A percentile compares a stretch with the other conserved stretches of the same genome.
phyloP scores from a whole-genome alignment of 2,113 vertebrate species.

The Siniperca knerii region DNA sequence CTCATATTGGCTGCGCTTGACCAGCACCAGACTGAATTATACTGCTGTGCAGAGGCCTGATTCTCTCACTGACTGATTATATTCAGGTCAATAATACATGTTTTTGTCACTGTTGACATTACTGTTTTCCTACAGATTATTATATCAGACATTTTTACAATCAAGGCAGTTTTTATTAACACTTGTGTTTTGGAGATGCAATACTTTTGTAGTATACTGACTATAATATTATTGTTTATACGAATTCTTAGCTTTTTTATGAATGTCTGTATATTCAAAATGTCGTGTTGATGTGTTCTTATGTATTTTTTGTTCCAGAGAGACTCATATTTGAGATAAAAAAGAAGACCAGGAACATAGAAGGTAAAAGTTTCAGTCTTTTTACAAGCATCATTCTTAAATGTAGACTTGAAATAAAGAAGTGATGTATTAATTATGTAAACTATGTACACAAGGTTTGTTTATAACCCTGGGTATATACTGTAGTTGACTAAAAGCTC shows the following conservation, averaged over 20 bases:
- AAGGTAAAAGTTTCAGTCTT: conserved; percentile 84
- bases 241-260: neutral
- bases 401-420: conserved; percentile 4
- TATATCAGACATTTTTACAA: neutral
- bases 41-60: too few species aligned
- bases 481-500: neutral
- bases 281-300: neutral
- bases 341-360: conserved; percentile 96
- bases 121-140: neutral
- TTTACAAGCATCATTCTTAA: neutral
- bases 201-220: neutral
- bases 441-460: neutral
- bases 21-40: too few species aligned
- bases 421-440: neutral
- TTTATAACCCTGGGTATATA: neutral
- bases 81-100: neutral
- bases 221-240: neutral
- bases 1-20: neutral
- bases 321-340: conserved; percentile 93
- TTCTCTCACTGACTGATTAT: neutral
- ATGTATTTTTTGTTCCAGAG: conserved; percentile 82
- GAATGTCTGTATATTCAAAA: neutral
- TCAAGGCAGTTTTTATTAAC: neutral
- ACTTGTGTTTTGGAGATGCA: too few species aligned
- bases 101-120: neutral